Evolutionary conservation across 2,888 invertebrate genomes (phyloP).

Genomic region (Dione juno): DNA sequence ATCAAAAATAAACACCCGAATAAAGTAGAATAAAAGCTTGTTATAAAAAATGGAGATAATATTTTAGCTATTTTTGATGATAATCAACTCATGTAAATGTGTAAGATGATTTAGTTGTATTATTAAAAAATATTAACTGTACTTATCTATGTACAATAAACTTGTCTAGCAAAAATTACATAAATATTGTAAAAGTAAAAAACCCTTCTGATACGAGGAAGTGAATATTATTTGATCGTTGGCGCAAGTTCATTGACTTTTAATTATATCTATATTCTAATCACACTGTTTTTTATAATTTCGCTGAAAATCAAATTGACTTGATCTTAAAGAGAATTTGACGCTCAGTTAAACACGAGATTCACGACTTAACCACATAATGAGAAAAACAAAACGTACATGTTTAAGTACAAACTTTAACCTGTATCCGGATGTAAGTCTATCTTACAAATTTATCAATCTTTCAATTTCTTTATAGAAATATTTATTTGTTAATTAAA

Average conservation of each 20-base stretch:
- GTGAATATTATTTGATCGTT: constrained; percentile 1
- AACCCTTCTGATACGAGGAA: not conserved
- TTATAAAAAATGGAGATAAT: not conserved
- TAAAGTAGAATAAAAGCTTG: not conserved
- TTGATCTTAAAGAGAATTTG: not conserved
- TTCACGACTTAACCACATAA: not conserved
- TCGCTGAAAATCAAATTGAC: not conserved
- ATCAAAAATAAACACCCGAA: not conserved
- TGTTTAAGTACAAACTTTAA: not conserved
- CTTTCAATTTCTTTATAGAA: too few relatives aligned
- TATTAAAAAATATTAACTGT: not conserved
- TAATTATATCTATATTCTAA: not conserved
- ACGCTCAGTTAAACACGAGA: not conserved
- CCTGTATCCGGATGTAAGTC: too few relatives aligned
- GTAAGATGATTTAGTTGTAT: not conserved
- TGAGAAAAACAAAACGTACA: not conserved
- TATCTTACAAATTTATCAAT: too few relatives aligned
- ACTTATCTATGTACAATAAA: not conserved
- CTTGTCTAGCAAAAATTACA: not conserved
- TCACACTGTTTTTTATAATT: not conserved
- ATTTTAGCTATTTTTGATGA: too few relatives aligned
- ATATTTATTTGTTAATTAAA: too few relatives aligned
- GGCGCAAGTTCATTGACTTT: not conserved
- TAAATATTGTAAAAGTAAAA: not conserved
- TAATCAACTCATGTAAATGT: not conserved